Base-by-base conservation (phyloP, 2,888 invertebrate species). In the Gymnoscelis rufifasciata region DNA sequence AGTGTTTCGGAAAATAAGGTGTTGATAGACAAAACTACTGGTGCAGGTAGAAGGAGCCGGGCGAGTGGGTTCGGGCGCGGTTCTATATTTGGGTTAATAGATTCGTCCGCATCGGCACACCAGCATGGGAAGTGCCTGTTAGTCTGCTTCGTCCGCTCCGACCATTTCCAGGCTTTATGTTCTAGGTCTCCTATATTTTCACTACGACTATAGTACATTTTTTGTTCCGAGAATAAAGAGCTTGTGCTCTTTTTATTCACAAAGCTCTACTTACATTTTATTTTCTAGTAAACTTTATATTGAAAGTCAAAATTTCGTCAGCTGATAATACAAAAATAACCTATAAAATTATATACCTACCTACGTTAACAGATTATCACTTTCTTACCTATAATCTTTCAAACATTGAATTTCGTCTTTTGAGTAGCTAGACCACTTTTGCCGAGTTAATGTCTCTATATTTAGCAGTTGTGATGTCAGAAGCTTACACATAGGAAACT, bases 61-160 rank as follows among this genome's bases (percentile, higher is more conserved):
- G 79, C 73, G 68, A 75, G 71, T 63, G 52, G 56, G 66, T 68
- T 71, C 78, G 80, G 84, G 83, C 75, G 84, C 70, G 86, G 84
- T 80, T 75, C 80, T 87, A 83, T 83, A 87, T 88, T 84, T 87
- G 84, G 88, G 88, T 87, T 86, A 88, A 87, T 88, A 78, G 87
- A 82, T 83, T 83, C 86, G 84, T 87, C 88, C 88, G 84, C 77
- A 64, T 70, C 66, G 78, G 66, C 64, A 69, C 64, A 71, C 70
- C 71, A 73, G 63, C 71, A 82, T 82, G 74, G 87, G 87, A 87
- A 83, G 87, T 87, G 82, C 80, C 83, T 78, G 84, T 83, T 84
- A 81, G 83, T 45, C 52, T 64, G 60, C 61, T 60, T 50, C 69
- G 78, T 74, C 74, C 72, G 74, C 62, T 68, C 58, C 66, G 65